Evolutionary conservation across 2,113 vertebrate genomes (phyloP).

Genomic region (Bubo scandiacus): DNA sequence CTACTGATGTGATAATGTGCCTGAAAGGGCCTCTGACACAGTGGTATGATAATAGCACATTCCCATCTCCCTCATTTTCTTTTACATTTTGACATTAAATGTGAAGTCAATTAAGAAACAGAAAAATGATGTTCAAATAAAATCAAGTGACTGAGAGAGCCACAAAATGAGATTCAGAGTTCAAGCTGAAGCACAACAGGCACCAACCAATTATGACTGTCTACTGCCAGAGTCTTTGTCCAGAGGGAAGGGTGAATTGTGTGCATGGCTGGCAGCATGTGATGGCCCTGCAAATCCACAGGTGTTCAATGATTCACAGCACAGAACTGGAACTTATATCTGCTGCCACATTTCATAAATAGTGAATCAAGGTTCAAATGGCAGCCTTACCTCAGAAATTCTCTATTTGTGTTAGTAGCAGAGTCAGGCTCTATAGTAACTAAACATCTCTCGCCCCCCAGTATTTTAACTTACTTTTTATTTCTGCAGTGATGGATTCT

Average conservation of each 20-base stretch:
- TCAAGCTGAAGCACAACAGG: neutral
- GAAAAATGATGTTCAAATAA: neutral
- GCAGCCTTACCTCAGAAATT: neutral
- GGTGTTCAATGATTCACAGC: neutral
- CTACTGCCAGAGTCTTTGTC: neutral
- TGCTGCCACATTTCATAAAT: neutral
- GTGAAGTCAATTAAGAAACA: neutral
- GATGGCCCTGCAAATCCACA: neutral
- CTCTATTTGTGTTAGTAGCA: neutral
- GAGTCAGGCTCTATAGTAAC: neutral
- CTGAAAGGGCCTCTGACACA: neutral
- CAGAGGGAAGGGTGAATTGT: neutral
- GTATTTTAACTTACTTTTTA: neutral
- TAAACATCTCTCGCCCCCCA: neutral
- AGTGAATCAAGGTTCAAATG: neutral
- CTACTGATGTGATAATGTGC: neutral
- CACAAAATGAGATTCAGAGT: neutral
- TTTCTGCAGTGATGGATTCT: neutral
- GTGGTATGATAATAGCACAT: neutral
- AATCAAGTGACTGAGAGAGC: neutral
- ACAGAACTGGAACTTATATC: neutral
- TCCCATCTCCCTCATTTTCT: neutral
- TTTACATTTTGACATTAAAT: neutral
- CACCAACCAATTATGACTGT: neutral
- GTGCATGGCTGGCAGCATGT: fast-evolving